Evolutionary conservation across 2,797 vertebrate species (phyloP), one percentile per base, ranked within the genome.

Genomic region (Anguilla marmorata): DNA sequence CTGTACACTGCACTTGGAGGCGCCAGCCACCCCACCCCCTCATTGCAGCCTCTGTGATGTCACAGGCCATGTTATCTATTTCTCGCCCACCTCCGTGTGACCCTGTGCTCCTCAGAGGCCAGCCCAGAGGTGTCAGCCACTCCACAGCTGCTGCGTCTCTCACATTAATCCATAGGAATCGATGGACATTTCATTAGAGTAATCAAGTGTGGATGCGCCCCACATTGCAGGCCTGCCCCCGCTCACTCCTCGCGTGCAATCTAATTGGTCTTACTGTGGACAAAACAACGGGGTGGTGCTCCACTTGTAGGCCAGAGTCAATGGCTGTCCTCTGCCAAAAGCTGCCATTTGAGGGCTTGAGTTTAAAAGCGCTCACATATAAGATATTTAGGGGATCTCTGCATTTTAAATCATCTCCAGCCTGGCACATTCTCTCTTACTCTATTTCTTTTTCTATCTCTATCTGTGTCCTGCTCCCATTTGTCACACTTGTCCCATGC

Each of bases 111-210:
- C 86, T 83, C 91, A 92, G 94, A 93, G 93, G 93, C 94, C 93
- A 94, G 93, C 93, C 94, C 93, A 90, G 94, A 95, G 94, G 94
- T 95, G 94, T 94, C 93, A 94, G 94, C 93, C 93, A 93, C 92
- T 95, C 94, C 86, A 87, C 95, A 96, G 95, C 95, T 96, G 95
- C 94, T 91, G 92, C 95, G 93, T 94, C 94, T 96, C 95, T 96
- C 95, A 96, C 95, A 95, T 97, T 95, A 96, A 96, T 96, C 96
- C 93, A 94, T 95, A 94, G 93, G 93, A 95, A 96, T 96, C 96
- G 95, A 96, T 96, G 96, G 95, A 96, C 95, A 96, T 97, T 97
- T 96, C 95, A 96, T 96, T 96, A 96, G 95, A 96, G 96, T 96
- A 96, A 95, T 96, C 95, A 96, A 96, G 95, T 96, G 95, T 93